phyloP scores from a whole-genome alignment of 1,140 invertebrate genomes.

The Thaumetopoea pityocampa region DNA sequence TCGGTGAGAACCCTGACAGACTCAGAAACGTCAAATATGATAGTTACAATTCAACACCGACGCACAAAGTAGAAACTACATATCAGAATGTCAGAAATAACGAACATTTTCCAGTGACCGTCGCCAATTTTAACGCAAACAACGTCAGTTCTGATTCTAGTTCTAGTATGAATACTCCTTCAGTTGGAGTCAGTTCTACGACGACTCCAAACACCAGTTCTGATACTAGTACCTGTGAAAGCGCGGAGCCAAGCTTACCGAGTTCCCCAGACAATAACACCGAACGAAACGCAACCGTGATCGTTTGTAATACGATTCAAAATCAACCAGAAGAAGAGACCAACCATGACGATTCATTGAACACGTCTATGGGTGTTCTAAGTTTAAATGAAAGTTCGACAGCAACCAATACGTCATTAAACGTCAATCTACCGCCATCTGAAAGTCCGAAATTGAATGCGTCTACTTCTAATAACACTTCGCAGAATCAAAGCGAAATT shows the following conservation, averaged over 20 bases:
- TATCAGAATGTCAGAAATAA: slow-evolving; percentile 51
- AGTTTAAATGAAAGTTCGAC: slow-evolving; percentile 64
- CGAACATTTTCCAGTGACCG: slow-evolving; percentile 41
- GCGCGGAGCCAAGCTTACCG: slow-evolving; percentile 64
- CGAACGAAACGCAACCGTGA: slow-evolving; percentile 45
- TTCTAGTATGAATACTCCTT: slow-evolving; percentile 63
- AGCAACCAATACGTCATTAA: slow-evolving; percentile 63
- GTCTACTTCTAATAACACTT: slow-evolving; percentile 24
- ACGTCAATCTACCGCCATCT: slow-evolving; percentile 54
- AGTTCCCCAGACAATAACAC: slow-evolving; percentile 64
- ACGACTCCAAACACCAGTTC: slow-evolving; percentile 65
- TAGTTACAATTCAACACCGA: slow-evolving; percentile 37
- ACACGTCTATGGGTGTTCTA: slow-evolving; percentile 50
- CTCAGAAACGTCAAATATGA: slow-evolving; percentile 45
- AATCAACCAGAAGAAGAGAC: slow-evolving; percentile 33
- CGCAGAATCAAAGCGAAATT: slow-evolving; percentile 37
- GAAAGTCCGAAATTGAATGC: slow-evolving; percentile 55
- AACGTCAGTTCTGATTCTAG: slow-evolving; percentile 62
- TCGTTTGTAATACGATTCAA: slow-evolving; percentile 28
- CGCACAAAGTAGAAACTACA: slow-evolving; percentile 46
- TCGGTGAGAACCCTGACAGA: slow-evolving; percentile 45
- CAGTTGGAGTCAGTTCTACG: slow-evolving; percentile 55
- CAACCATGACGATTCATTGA: slow-evolving; percentile 40
- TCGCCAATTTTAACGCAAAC: slow-evolving; percentile 44
- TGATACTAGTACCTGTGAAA: slow-evolving; percentile 62